Evolutionary conservation across 2,888 invertebrate genomes (phyloP).

Genomic region (Apamea sordens): DNA sequence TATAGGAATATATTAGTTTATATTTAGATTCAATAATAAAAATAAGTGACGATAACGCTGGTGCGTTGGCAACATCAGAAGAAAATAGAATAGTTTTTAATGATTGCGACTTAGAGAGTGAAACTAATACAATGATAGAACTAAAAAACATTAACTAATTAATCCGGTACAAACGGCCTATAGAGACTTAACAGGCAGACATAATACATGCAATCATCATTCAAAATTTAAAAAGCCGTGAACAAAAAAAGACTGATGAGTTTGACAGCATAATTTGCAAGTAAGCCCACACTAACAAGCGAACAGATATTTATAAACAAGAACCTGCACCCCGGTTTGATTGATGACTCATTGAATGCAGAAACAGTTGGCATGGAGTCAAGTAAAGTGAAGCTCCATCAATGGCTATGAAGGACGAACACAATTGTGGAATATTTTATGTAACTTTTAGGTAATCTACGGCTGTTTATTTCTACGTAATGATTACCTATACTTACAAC

Average conservation of each 20-base stretch:
- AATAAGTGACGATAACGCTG: background rate
- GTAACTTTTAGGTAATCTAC: background rate
- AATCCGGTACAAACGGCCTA: background rate
- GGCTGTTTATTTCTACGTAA: background rate
- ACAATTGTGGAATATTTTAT: background rate
- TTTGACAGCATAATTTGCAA: conserved; percentile 67
- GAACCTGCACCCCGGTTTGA: conserved; percentile 58
- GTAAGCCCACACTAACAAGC: conserved; percentile 63
- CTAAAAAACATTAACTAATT: background rate
- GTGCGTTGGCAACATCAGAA: background rate
- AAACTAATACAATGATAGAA: background rate
- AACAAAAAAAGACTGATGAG: conserved; percentile 45
- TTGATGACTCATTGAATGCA: conserved; percentile 66
- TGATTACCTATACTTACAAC: background rate
- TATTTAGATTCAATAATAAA: conserved; percentile 24
- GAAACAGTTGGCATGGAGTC: conserved; percentile 62
- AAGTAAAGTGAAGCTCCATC: conserved; percentile 46
- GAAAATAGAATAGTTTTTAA: background rate
- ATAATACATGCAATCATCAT: conserved; percentile 42
- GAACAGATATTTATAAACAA: conserved; percentile 63
- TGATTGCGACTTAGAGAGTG: background rate
- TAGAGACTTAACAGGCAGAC: background rate
- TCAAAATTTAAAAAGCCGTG: conserved; percentile 37
- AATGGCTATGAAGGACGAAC: conserved; percentile 30
- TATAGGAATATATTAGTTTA: conserved; percentile 38